Base-by-base conservation (phyloP, 2,888 invertebrate genomes). In the Spodoptera exigua region DNA sequence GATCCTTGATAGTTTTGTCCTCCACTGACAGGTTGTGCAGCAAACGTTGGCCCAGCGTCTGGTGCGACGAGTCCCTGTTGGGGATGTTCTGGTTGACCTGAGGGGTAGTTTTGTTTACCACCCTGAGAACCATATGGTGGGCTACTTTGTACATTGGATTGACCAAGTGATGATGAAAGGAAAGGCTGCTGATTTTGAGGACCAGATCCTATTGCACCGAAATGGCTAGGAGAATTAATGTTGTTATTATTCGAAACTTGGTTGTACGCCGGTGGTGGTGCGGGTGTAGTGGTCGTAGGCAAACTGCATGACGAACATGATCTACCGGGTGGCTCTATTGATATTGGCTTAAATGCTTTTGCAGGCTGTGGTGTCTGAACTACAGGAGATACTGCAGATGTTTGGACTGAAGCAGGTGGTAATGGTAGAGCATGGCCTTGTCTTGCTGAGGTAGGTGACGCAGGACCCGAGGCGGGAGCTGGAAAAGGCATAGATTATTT, bases 281-380 rank as follows among this genome's bases (percentile, higher is more conserved):
- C 83, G 61, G 76, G 74, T 11, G 91, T 90, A 0, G 94, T 90
- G 2, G 95, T 94, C 3, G 95, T 93, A 1, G 96, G 95, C 45
- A 95, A 88, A 64, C 95, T 95, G 79, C 96, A 96, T 63, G 94
- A 92, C 17, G 95, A 95, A 73, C 96, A 96, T 1, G 95, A 94
- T 54, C 89, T 94, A 5, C 80, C 84, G 14, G 93, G 91, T 32
- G 92, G 90, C 83, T 75, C 89, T 68, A 77, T 85, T 32, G 82
- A 72, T 53, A 78, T 61, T n/a, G 79, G 61, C 41, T 80, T 74
- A 1, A 62, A 52, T 27, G 71, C 59, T 32, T 47, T 65, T 10
- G 13, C n/a, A 7, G 52, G 66, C 49, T 52, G 51, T 10, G 37
- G 10, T 14, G 32, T 10, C 5, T 71, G 51, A 70, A 82, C 53